A percentile compares a stretch with the other conserved stretches of the same genome.
These are phyloP conservation scores for Macrostomum lignano DNA, from an alignment of 1,140 invertebrate genomes.

Conservation along the genomic window DNA sequence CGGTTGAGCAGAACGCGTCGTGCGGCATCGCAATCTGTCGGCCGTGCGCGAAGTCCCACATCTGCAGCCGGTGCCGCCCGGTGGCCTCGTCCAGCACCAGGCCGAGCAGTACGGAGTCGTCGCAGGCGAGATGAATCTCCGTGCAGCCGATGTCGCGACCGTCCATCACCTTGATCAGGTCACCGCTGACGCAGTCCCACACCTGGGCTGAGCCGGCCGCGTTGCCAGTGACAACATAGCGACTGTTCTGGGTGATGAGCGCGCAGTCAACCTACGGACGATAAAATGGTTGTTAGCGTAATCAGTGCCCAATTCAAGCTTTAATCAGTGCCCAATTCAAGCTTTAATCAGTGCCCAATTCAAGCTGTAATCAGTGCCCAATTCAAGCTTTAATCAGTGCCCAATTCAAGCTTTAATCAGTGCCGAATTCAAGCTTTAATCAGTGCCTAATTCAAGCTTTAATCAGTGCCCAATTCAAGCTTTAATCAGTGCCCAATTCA, in stretches of 20 bases:
- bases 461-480: too few relatives aligned
- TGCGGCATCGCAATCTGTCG: slow-evolving; percentile 18
- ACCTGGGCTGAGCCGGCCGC: slow-evolving; percentile 24
- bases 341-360: too few relatives aligned
- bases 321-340: too few relatives aligned
- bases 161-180: slow-evolving; percentile 22
- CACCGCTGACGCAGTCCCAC: slow-evolving; percentile 26
- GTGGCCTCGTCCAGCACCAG: slow-evolving; percentile 18
- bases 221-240: slow-evolving; percentile 22
- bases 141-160: slow-evolving; percentile 22
- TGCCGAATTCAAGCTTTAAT: too few relatives aligned
- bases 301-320: too few relatives aligned
- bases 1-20: slow-evolving; percentile 21
- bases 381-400: too few relatives aligned
- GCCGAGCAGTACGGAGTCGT: slow-evolving; percentile 20
- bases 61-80: slow-evolving; percentile 10
- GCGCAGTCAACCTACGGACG: slow-evolving; percentile 25
- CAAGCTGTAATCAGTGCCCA: too few relatives aligned
- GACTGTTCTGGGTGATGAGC: slow-evolving; percentile 18
- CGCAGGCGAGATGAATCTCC: slow-evolving; percentile 20
- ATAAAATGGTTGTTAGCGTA: too few relatives aligned
- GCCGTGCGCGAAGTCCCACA: slow-evolving; percentile 25
- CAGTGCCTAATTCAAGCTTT: too few relatives aligned
- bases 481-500: too few relatives aligned
- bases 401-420: too few relatives aligned